Evolutionary conservation across 2,113 vertebrate species (phyloP).

Genomic region (Vidua macroura): DNA sequence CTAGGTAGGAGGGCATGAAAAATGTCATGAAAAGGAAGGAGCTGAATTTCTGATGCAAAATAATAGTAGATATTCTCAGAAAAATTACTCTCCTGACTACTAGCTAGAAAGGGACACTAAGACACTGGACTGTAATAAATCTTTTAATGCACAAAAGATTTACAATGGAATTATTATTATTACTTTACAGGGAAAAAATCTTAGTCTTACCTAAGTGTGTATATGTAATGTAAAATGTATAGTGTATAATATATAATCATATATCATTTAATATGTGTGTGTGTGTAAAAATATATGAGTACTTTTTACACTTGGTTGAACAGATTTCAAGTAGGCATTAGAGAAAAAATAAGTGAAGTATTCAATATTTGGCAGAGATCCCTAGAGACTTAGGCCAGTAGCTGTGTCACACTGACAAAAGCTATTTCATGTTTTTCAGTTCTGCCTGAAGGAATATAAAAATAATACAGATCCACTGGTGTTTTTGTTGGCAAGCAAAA

Average conservation of each 20-base stretch:
- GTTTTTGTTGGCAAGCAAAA: constrained; percentile 12
- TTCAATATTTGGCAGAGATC: constrained; percentile 22
- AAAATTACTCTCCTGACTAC: not conserved
- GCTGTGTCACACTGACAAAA: not conserved
- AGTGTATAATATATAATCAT: not conserved
- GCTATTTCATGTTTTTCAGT: constrained; percentile 15
- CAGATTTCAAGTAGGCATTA: not conserved
- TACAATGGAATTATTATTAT: not conserved
- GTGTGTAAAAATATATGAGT: not conserved
- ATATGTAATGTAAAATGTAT: not conserved
- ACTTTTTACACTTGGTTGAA: not conserved
- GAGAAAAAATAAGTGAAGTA: not conserved
- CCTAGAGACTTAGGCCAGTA: not conserved
- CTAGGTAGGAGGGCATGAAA: not conserved
- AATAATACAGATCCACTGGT: not conserved
- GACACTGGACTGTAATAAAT: not conserved
- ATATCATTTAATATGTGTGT: not conserved
- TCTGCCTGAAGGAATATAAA: constrained; percentile 37
- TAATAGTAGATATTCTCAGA: not conserved
- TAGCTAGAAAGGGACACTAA: not conserved
- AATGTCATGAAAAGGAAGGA: not conserved
- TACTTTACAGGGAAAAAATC: not conserved
- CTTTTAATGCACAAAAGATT: not conserved
- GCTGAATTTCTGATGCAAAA: not conserved
- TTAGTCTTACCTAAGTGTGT: not conserved